Base-by-base conservation (phyloP, 2,113 vertebrate species). In the Nematolebias whitei region DNA sequence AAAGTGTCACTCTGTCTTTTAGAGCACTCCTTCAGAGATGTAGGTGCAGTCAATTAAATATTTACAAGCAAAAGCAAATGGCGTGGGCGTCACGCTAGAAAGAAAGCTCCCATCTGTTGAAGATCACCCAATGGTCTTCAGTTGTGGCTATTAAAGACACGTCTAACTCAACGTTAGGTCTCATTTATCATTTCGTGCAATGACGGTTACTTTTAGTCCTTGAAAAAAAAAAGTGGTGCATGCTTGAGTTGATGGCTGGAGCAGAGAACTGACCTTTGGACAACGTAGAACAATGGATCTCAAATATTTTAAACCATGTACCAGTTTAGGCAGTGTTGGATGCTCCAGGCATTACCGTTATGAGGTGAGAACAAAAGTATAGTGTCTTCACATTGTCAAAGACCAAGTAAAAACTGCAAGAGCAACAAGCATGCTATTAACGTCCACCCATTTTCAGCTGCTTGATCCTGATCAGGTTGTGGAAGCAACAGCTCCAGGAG, bases 1-100 rank as follows among this genome's bases (percentile, higher is more conserved):
- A 85, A 88, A 90, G 85, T 89, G 89, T 90, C 83, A 85, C 84
- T 81, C 84, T 19, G 55, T 58, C 78, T 85, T 58, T 79, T 63
- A 85, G 82, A 87, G 86, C 84, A 84, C 85, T 86, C 62, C 78
- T 69, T 80, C 79, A 76, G 74, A 88, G 66, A 85, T 67, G 81
- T 44, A 88, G 78, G 84, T 84, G 81, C 74, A 80, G 54, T 1
- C 15, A 32, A 83, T 89, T 54, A 89, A 88, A 90, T 90, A 89
- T 90, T 89, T 66, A 90, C 61, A 1, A 48, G 45, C 4, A 0
- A 6, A 8, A 72, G 71, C 80, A 86, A 87, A 87, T 85, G 87
- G 85, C 80, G 81, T 64, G 71, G 65, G 76, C 70, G 85, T 87
- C 83, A 83, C 66, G 76, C 76, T 8, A 0, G 38, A 47, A 9